Conservation (phyloP, 2,797 vertebrate species). For the Pipistrellus kuhlii region DNA sequence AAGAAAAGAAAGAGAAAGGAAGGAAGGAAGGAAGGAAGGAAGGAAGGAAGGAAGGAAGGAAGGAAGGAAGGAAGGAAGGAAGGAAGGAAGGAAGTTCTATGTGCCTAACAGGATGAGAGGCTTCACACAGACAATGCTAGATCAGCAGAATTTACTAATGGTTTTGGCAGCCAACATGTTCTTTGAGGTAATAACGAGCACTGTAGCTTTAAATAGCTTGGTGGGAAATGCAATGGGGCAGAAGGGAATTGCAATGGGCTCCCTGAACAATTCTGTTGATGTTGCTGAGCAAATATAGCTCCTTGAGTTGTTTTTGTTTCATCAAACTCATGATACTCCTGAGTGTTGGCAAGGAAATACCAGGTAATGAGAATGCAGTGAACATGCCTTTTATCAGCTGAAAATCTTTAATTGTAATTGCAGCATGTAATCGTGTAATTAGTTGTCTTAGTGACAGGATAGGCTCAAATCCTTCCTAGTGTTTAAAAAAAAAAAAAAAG, state of each 20-base stretch:
- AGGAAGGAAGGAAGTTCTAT: neutral
- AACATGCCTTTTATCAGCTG: conserved; percentile 87
- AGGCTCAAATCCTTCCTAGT: conserved; percentile 82
- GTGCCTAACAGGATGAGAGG: conserved; percentile 39
- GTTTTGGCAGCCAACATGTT: conserved; percentile 66
- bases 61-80: too few species aligned
- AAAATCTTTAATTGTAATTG: conserved; percentile 90
- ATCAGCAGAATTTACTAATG: conserved; percentile 78
- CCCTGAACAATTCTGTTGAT: conserved; percentile 70
- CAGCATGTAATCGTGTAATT: conserved; percentile 88
- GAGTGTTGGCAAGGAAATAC: conserved; percentile 85
- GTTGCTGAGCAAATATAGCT: conserved; percentile 81
- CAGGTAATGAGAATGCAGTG: conserved; percentile 85
- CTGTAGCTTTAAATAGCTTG: conserved; percentile 74
- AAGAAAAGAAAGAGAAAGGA: too few species aligned
- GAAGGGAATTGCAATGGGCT: conserved; percentile 56
- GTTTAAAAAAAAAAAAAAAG: conserved; percentile 81
- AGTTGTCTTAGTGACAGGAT: conserved; percentile 86
- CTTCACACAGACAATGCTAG: conserved; percentile 59
- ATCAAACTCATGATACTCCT: conserved; percentile 85
- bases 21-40: too few species aligned
- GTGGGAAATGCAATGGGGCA: conserved; percentile 56
- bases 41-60: too few species aligned
- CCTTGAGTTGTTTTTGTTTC: conserved; percentile 85
- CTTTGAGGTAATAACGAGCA: conserved; percentile 67